These are phyloP conservation scores for Athripsodes cinereus DNA, from an alignment of 2,888 invertebrate genomes.

Conservation along the genomic window DNA sequence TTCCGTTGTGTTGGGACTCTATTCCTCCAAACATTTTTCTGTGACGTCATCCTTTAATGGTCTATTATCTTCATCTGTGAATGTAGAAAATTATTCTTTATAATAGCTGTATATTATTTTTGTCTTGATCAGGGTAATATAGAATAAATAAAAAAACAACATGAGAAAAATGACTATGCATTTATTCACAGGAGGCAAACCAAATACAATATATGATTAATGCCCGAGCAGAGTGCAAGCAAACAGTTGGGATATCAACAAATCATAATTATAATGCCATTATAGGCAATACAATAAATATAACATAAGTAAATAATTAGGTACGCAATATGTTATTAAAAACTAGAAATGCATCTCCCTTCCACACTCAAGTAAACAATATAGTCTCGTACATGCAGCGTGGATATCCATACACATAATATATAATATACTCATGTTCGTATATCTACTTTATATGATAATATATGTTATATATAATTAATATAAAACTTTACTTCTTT, in stretches of 20 bases:
- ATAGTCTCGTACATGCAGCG: slow-evolving; percentile 3
- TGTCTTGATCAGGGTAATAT: no score
- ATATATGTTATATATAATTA: neutral
- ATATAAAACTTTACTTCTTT: neutral
- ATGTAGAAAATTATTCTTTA: no score
- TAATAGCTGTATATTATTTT: no score
- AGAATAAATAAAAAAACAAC: slow-evolving; percentile 23
- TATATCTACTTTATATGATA: neutral
- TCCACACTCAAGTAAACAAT: slow-evolving; percentile 17
- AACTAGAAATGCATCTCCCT: slow-evolving; percentile 25
- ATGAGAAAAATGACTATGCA: slow-evolving; percentile 41
- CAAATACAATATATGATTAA: slow-evolving; percentile 23
- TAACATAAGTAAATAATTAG: no score
- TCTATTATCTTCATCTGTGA: no score
- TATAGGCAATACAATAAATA: neutral
- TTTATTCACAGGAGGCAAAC: slow-evolving; percentile 41
- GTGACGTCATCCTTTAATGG: no score
- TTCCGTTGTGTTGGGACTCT: no score
- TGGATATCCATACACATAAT: neutral
- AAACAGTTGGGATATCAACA: slow-evolving; percentile 24
- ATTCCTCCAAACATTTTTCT: no score
- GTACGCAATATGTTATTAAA: slow-evolving; percentile 22
- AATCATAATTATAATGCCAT: slow-evolving; percentile 15
- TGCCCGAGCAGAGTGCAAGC: slow-evolving; percentile 25
- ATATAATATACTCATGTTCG: neutral